Percentiles rank a stretch among this genome's conserved stretches.
These are phyloP conservation scores for Idaea dimidiata DNA, from an alignment of 2,888 invertebrate genomes.

Conservation along the genomic window DNA sequence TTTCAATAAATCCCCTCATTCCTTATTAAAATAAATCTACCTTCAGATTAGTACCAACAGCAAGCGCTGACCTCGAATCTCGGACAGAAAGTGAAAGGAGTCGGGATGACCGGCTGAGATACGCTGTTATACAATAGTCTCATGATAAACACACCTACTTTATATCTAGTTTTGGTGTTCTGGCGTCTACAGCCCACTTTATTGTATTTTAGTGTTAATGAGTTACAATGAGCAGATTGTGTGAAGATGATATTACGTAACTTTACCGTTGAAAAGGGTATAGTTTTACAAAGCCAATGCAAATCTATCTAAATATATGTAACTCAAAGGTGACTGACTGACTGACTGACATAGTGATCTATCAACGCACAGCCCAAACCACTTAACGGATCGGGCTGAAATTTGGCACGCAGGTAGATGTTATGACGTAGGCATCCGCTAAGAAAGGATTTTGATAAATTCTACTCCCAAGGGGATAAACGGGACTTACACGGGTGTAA, in stretches of 20 bases:
- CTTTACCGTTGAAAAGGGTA: slow-evolving; percentile 9
- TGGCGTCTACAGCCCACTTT: neutral
- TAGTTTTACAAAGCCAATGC: neutral
- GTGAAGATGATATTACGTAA: slow-evolving; percentile 5
- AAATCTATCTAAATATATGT: too few relatives aligned
- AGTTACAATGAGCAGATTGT: neutral
- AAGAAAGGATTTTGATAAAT: too few relatives aligned
- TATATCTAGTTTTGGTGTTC: slow-evolving; percentile 3
- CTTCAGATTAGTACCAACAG: slow-evolving; percentile 2
- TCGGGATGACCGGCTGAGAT: slow-evolving; percentile 25
- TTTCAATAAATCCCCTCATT: neutral
- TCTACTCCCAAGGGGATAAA: too few relatives aligned
- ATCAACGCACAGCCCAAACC: too few relatives aligned
- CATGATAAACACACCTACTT: slow-evolving; percentile 2
- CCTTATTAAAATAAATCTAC: slow-evolving; percentile 5
- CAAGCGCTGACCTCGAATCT: slow-evolving; percentile 5
- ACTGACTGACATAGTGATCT: too few relatives aligned
- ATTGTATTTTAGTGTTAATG: neutral
- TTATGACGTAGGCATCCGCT: too few relatives aligned
- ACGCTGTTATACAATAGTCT: slow-evolving; percentile 40
- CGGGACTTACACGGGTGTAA: too few relatives aligned
- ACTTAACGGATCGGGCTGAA: too few relatives aligned
- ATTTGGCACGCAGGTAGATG: too few relatives aligned
- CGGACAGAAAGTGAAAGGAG: slow-evolving; percentile 50
- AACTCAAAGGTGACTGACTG: too few relatives aligned